Evolutionary conservation across 2,797 vertebrate genomes (phyloP), one percentile per base, ranked within the genome.

Genomic region (Darevskia mixta): DNA sequence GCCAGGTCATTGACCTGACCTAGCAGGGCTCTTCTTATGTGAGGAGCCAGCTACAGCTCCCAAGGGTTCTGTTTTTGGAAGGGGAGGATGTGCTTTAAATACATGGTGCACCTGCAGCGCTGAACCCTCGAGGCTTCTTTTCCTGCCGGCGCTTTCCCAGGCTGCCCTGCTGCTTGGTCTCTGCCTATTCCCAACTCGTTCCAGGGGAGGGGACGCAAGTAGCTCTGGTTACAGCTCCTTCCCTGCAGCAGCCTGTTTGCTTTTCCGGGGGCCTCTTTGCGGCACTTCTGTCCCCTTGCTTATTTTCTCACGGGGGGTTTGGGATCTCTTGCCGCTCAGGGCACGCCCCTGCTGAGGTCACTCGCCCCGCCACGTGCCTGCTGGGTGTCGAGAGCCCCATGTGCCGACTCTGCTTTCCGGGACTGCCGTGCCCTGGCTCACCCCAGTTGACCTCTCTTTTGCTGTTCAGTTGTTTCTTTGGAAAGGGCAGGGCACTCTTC

Each of bases 201-300:
- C 89, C 86, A 32, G 92, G 88, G 87, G 94, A 94, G 82, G 89
- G 88, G 86, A 79, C 41, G 64, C 92, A 88, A 93, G 92, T 83
- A 77, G n/a, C 91, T 94, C 71, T 0, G n/a, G 79, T 95, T 96
- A 95, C 9, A 45, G 95, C 95, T 95, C 93, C 92, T 92, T 88
- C 43, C 45, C 45, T 17, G 61, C 61, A 18, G 38, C 4, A 8
- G 17, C 4, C 61, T 11, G 29, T 69, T 69, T 79, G 58, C 84
- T 27, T 11, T 79, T 8, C 41, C 64, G 20, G 8, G 49, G 41
- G 43, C 43, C 72, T 38, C 45, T 20, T 32, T 3, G 25, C 11
- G 89, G 93, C 93, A 78, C 64, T 73, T 91, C 86, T 93, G 94
- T 87, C 86, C 49, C 38, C 86, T 86, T 86, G 71, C 66, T 58